Conservation (phyloP, 2,113 vertebrate species). For the Isichthys henryi region DNA sequence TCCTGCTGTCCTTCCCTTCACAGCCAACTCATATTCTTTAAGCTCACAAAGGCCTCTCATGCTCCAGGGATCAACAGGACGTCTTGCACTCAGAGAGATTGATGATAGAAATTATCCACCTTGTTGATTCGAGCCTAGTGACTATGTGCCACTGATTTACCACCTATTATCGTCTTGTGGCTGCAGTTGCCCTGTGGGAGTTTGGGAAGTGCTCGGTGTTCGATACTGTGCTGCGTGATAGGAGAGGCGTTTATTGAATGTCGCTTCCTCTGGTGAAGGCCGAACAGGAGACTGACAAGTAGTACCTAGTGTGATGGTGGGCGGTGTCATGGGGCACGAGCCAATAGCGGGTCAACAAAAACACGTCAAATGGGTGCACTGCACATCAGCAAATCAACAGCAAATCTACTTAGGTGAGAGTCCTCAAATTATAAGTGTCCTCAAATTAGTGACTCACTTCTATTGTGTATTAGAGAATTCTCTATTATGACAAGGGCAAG, state of each 20-base stretch:
- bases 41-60: neutral
- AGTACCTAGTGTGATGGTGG: neutral
- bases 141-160: conserved; percentile 1
- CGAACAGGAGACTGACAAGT: neutral
- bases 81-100: conserved; percentile 19
- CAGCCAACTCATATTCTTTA: neutral
- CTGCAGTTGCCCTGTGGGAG: conserved; percentile 5
- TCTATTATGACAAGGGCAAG: neutral
- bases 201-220: neutral
- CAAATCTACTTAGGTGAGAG: neutral
- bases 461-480: neutral
- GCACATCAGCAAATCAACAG: neutral
- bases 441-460: conserved; percentile 11
- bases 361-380: neutral
- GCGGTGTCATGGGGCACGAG: too few relatives aligned
- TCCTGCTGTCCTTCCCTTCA: neutral
- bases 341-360: neutral
- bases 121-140: neutral
- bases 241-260: neutral
- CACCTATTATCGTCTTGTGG: conserved; percentile 1
- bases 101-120: conserved; percentile 10
- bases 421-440: neutral
- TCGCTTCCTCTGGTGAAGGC: neutral
- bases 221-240: neutral
- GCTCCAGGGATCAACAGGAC: neutral